Base-by-base conservation (phyloP, 2,113 vertebrate species). In the Callorhinus ursinus region DNA sequence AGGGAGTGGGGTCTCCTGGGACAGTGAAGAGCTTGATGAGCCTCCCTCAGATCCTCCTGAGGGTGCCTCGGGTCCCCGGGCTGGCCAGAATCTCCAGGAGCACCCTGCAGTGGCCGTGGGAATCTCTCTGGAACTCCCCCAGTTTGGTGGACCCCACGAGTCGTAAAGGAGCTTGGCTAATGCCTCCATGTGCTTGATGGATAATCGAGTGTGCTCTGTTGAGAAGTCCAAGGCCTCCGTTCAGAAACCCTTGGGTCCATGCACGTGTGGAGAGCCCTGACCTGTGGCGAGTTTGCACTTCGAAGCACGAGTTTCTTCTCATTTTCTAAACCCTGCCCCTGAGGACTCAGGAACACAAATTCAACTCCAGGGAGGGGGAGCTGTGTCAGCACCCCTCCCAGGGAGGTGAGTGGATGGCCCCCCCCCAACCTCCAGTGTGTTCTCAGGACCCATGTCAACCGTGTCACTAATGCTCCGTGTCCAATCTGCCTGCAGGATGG, bases 381-480 rank as follows among this genome's bases (percentile, higher is more conserved):
- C 53, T n/a, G 7, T 46, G 16, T 5, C 53, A 1, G 39, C 71
- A 10, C 61, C 63, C 0, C 51, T 2, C 15, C 11, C 3, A 9
- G 18, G 33, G 53, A 97, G 97, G 98, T 97, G 28, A 97, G 97
- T 93, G 49, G 26, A 18, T 0, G 1, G 3, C 53, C 12, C 42
- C 36, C 36, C 42, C 39, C 31, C n/a, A 4, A 4, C 9, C 28
- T 8, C n/a, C 15, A 4, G 22, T 0, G 1, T 19, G 42, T 71
- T 36, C 63, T 79, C 0, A 0, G 33, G 51, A 19, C 16, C 0
- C 28, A 0, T 1, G 0, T 3, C 13, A 0, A 4, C 77, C 2
- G 0, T 12, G n/a, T 26, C 55, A 51, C 95, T 96, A 19, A 97
- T 22, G 4, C 59, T 26, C 22, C 0, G 5, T 59, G 61, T 93